phyloP scores from a whole-genome alignment of 2,888 invertebrate genomes.

The Protodeltote pygarga region DNA sequence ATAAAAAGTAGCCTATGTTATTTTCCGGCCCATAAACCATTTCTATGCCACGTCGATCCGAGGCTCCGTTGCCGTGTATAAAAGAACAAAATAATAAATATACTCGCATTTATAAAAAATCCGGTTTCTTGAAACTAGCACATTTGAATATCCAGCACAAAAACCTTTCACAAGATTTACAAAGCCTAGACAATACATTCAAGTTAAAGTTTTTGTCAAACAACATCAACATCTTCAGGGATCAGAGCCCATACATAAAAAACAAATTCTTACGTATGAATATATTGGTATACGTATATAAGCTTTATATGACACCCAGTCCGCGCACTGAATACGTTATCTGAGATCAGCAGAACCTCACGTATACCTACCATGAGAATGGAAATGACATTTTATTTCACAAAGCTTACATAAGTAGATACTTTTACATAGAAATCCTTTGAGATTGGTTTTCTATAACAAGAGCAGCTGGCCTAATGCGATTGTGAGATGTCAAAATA shows the following conservation, averaged over 20 bases:
- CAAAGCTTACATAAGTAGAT: constrained; percentile 20
- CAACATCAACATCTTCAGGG: constrained; percentile 21
- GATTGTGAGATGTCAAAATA: constrained; percentile 5
- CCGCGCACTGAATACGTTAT: constrained; percentile 39
- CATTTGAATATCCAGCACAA: constrained; percentile 9
- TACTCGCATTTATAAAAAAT: no score
- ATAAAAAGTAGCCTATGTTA: no score
- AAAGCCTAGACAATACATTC: constrained; percentile 28
- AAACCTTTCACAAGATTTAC: constrained; percentile 6
- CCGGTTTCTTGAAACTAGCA: no score
- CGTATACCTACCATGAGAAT: constrained; percentile 31
- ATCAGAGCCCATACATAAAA: constrained; percentile 36
- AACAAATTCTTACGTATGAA: constrained; percentile 37
- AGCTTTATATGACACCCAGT: constrained; percentile 35
- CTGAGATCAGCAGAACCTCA: constrained; percentile 35
- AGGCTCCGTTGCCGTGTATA: no score
- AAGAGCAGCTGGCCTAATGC: background rate
- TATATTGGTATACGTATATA: constrained; percentile 41
- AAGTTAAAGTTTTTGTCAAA: constrained; percentile 36
- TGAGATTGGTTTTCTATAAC: constrained; percentile 44
- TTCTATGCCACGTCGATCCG: no score
- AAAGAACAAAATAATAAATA: no score
- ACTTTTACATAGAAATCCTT: constrained; percentile 38
- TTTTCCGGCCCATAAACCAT: no score
- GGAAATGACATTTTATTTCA: constrained; percentile 39